Conservation (phyloP, 2,888 invertebrate species). For the Macaria notata region DNA sequence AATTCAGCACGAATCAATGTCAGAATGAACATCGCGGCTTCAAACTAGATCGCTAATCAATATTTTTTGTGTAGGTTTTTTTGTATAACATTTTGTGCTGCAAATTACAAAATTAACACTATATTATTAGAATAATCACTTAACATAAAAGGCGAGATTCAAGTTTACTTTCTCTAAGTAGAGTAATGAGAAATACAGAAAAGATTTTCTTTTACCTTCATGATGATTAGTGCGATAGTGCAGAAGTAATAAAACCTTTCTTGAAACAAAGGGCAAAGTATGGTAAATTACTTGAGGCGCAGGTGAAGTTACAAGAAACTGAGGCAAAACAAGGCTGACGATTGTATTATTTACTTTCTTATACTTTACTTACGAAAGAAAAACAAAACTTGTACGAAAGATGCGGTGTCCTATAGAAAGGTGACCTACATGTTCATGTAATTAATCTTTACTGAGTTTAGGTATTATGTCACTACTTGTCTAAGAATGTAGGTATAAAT, state of each 20-base stretch:
- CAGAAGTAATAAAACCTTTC: conserved; percentile 16
- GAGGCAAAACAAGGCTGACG: conserved; percentile 11
- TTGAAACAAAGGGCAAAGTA: conserved; percentile 8
- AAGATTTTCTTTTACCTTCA: conserved; percentile 7
- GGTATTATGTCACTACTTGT: no score
- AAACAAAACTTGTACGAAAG: conserved; percentile 15
- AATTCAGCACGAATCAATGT: conserved; percentile 31
- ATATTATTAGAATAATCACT: neutral
- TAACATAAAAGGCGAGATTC: no score
- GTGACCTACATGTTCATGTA: neutral
- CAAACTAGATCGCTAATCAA: neutral
- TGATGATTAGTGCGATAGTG: conserved; percentile 17
- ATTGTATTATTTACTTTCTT: neutral
- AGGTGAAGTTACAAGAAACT: conserved; percentile 16
- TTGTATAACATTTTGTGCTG: neutral
- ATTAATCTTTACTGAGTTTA: no score
- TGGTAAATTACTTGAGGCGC: conserved; percentile 10
- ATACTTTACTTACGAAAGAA: conserved; percentile 3
- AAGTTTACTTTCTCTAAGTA: neutral
- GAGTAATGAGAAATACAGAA: neutral
- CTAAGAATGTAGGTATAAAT: no score
- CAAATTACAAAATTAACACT: neutral
- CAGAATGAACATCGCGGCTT: conserved; percentile 20
- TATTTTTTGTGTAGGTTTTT: conserved; percentile 6
- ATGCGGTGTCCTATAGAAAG: conserved; percentile 2